A percentile compares a stretch with the other conserved stretches of the same genome.
These are phyloP conservation scores for Neotoma lepida DNA, from an alignment of 2,113 vertebrate genomes.

Conservation along the genomic window DNA sequence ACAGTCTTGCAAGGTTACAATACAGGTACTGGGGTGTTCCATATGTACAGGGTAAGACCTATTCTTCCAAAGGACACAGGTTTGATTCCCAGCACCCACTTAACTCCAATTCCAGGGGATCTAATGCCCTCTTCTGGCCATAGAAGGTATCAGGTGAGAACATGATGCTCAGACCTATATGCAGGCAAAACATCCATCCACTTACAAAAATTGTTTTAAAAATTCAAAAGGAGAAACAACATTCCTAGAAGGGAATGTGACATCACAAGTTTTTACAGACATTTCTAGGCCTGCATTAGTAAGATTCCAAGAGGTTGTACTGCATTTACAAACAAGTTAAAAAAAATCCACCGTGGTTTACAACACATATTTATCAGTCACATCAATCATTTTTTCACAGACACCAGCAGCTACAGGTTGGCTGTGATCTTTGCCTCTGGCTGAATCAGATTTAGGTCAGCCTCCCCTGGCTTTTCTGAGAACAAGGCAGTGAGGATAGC, in stretches of 20 bases:
- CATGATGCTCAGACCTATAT: neutral
- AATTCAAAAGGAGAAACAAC: neutral
- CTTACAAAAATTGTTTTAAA: too few species aligned
- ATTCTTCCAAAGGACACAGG: neutral
- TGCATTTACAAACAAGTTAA: conserved; percentile 2
- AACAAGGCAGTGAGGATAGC: neutral
- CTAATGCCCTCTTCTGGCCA: neutral
- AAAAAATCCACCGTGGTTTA: neutral
- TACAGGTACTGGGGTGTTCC: neutral
- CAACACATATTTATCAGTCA: neutral
- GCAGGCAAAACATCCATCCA: neutral
- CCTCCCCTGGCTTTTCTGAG: neutral
- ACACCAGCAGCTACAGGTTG: neutral
- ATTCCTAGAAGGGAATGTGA: neutral
- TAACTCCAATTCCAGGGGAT: neutral
- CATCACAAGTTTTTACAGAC: neutral
- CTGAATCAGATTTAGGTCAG: neutral
- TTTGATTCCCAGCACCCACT: neutral
- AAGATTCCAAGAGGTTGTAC: neutral
- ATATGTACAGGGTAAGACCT: neutral
- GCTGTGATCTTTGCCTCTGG: neutral
- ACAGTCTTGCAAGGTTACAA: neutral
- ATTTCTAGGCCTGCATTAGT: neutral
- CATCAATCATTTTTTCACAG: conserved; percentile 1
- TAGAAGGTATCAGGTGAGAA: too few species aligned